Percentiles rank a stretch among this genome's conserved stretches.
Conservation (phyloP, 2,797 vertebrate species). For the Catamblyrhynchus diadema region DNA sequence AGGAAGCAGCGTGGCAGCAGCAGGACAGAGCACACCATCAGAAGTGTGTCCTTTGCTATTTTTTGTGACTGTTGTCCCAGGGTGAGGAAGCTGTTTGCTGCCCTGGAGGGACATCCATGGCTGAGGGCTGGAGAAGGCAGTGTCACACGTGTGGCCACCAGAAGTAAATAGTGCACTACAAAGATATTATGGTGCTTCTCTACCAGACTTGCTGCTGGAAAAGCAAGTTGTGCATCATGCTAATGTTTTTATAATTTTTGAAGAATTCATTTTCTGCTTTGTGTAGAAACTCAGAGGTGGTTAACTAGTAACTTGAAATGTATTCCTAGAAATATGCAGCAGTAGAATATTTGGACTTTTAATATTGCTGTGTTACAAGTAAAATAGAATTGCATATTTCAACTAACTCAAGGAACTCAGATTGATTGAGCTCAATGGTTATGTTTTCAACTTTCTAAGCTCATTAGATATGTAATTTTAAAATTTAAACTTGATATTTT, state of each 20-base stretch:
- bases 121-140: neutral
- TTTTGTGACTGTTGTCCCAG: neutral
- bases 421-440: neutral
- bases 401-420: neutral
- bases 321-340: constrained; percentile 54
- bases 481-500: constrained; percentile 30
- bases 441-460: constrained; percentile 40
- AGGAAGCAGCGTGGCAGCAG: neutral
- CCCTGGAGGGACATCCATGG: neutral
- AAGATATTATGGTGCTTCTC: constrained; percentile 67
- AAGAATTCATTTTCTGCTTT: constrained; percentile 59
- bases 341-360: constrained; percentile 23
- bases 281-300: constrained; percentile 63
- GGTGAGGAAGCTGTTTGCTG: constrained; percentile 3
- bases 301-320: constrained; percentile 70
- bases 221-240: constrained; percentile 69
- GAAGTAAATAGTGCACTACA: constrained; percentile 56
- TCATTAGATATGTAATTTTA: constrained; percentile 23
- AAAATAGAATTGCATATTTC: constrained; percentile 43
- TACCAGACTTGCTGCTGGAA: constrained; percentile 75
- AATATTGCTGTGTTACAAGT: constrained; percentile 25
- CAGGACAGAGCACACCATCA: neutral
- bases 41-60: neutral
- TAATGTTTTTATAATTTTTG: constrained; percentile 53
- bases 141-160: neutral